Evolutionary conservation across 2,888 invertebrate species (phyloP).

Genomic region (Diadegma fenestrale): DNA sequence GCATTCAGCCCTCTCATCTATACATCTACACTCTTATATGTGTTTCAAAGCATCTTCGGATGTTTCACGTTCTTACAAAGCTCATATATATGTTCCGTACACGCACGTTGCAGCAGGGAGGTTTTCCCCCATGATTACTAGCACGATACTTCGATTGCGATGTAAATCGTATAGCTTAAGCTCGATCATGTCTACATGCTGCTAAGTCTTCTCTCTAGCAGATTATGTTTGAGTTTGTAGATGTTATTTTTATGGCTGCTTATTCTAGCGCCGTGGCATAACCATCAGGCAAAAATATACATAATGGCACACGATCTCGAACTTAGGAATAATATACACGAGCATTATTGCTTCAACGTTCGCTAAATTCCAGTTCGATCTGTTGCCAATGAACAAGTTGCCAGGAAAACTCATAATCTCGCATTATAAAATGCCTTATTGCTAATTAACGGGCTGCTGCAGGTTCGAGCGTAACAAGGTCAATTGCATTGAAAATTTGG

Average conservation of each 20-base stretch:
- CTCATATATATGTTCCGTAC: constrained; percentile 44
- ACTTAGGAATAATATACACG: constrained; percentile 38
- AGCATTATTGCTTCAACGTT: constrained; percentile 1
- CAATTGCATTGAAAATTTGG: neutral
- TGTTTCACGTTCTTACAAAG: constrained; percentile 57
- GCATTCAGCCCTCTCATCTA: constrained; percentile 48
- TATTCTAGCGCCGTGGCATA: constrained; percentile 41
- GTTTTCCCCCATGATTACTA: constrained; percentile 79
- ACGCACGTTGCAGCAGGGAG: constrained; percentile 66
- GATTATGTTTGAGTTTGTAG: constrained; percentile 48
- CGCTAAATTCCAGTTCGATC: neutral
- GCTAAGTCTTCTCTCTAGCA: constrained; percentile 75
- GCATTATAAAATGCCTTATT: no score
- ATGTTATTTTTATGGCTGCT: constrained; percentile 14
- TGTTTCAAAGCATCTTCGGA: constrained; percentile 41
- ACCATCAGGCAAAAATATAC: constrained; percentile 43
- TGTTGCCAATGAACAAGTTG: neutral
- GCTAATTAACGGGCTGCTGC: no score
- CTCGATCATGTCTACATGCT: constrained; percentile 80
- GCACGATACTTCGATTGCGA: constrained; percentile 77
- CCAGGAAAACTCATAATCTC: no score
- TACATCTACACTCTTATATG: constrained; percentile 43
- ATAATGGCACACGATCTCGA: constrained; percentile 38
- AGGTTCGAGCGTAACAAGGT: neutral
- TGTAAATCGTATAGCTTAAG: constrained; percentile 81